phyloP scores from a whole-genome alignment of 2,888 invertebrate genomes.

The Heteromyza rotundicornis region DNA sequence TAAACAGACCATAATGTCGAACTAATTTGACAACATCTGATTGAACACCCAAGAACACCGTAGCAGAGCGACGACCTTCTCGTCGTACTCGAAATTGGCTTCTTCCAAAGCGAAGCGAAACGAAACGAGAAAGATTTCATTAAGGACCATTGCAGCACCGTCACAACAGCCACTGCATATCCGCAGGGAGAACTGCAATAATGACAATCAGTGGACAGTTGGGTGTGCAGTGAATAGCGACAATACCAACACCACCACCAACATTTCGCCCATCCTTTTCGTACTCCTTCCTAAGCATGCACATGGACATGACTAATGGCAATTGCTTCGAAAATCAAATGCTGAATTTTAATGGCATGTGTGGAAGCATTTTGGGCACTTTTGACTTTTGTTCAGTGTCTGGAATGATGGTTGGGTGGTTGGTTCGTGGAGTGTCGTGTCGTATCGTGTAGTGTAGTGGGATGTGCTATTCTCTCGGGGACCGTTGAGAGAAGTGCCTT shows the following conservation, averaged over 20 bases:
- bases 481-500: conserved; percentile 15
- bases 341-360: neutral
- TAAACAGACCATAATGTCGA: conserved; percentile 24
- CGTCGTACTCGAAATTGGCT: too few relatives aligned
- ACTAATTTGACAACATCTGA: conserved; percentile 30
- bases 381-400: too few relatives aligned
- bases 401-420: too few relatives aligned
- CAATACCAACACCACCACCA: neutral
- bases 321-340: conserved; percentile 16
- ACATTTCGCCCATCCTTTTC: conserved; percentile 5
- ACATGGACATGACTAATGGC: conserved; percentile 12
- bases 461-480: conserved; percentile 2
- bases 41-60: too few relatives aligned
- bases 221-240: neutral
- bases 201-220: conserved; percentile 16
- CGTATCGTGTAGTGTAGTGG: too few relatives aligned
- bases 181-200: conserved; percentile 22
- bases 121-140: too few relatives aligned
- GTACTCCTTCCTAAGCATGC: neutral
- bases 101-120: too few relatives aligned
- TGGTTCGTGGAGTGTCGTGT: too few relatives aligned
- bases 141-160: neutral
- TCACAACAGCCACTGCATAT: neutral
- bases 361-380: neutral
- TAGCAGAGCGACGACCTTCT: too few relatives aligned